Evolutionary conservation across 2,888 invertebrate species (phyloP).

Genomic region (Laothoe populi): DNA sequence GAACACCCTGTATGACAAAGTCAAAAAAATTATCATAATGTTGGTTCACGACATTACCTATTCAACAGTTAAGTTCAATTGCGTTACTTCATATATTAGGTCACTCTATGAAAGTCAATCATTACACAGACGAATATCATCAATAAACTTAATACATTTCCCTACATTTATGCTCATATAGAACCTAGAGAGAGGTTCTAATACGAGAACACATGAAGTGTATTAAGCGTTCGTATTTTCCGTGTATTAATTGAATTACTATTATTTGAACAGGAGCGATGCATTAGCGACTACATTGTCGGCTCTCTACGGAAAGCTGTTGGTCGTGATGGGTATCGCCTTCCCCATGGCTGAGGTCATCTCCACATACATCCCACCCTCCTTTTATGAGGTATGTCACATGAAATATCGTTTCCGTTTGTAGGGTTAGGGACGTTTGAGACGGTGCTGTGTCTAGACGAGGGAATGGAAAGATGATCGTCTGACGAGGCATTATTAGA

Average conservation of each 20-base stretch:
- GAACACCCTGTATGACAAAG: no score
- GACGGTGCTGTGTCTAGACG: constrained; percentile 16
- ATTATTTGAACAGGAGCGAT: constrained; percentile 86
- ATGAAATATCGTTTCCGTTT: constrained; percentile 32
- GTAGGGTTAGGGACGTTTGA: constrained; percentile 16
- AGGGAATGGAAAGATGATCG: background rate
- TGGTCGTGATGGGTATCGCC: constrained; percentile 97
- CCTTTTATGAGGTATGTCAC: constrained; percentile 92
- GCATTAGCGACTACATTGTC: constrained; percentile 95
- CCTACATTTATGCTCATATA: background rate
- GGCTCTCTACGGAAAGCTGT: constrained; percentile 95
- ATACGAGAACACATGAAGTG: background rate
- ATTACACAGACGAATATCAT: background rate
- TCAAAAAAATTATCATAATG: no score
- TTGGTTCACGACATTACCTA: no score
- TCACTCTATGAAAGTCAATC: background rate
- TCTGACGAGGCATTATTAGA: background rate
- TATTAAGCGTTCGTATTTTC: background rate
- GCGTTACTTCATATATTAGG: no score
- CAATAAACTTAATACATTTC: background rate
- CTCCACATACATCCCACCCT: constrained; percentile 96
- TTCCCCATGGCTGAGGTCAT: constrained; percentile 98
- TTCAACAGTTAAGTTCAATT: no score
- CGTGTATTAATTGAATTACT: constrained; percentile 36
- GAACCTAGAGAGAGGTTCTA: background rate